Evolutionary conservation across 2,797 vertebrate species (phyloP), one percentile per base, ranked within the genome.

Genomic region (Diglossa cyanea): DNA sequence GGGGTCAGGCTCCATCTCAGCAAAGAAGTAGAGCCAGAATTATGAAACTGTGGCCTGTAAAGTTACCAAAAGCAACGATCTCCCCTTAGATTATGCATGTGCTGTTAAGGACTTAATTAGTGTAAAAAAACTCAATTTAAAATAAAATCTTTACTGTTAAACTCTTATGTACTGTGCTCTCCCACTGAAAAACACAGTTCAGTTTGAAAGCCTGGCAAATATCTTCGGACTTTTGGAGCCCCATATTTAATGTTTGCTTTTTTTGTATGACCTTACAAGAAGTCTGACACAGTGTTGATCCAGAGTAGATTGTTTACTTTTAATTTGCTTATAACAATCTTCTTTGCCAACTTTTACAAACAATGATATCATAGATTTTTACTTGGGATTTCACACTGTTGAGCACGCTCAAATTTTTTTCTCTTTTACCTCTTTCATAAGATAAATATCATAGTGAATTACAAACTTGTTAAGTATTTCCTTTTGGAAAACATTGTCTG

Each of bases 391-490:
- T 77, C 70, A 79, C 63, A 54, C 78, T 72, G 47, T 63, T 93
- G 88, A 96, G 75, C 23, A 20, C 1, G 7, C 26, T 76, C n/a
- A 37, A 17, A 17, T 79, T 65, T 45, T 58, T 54, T 58, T 88
- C 54, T 37, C 33, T 92, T 91, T 85, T 87, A 50, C 48, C 16
- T 84, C 89, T 92, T 73, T 84, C 50, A 51, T 47, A 75, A 70
- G 51, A 77, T 72, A 96, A 96, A 94, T 81, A 73, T 44, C 85
- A 93, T 57, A 54, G 19, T 84, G 73, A 79, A 90, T 94, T 95
- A 94, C 87, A 96, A 94, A 88, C 89, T 95, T 93, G 60, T 86
- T 83, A 97, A 95, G 78, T 66, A 95, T 94, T 87, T 93, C 40
- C 65, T 97, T 94, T 73, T 70, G 73, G 86, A 95, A 96, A 96